Evolutionary conservation across 2,888 invertebrate genomes (phyloP), one percentile per base, ranked within the genome.

Genomic region (Frankliniella intonsa): DNA sequence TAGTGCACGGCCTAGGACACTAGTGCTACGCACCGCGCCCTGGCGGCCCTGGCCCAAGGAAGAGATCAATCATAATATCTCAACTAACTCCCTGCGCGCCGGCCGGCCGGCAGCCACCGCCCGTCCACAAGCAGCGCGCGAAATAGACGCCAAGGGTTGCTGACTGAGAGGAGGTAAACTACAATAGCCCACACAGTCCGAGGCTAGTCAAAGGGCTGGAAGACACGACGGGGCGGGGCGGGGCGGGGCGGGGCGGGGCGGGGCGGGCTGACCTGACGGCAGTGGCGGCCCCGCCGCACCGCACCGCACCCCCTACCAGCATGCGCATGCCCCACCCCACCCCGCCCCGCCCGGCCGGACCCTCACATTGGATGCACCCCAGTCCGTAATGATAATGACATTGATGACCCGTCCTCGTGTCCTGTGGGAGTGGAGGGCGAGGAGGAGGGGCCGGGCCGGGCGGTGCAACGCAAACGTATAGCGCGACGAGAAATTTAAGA

Each of bases 51-150:
- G 38, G n/a, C 19, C 62, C 62, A 14, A 62, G 62, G 62, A 62
- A 62, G 62, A 62, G 62, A 62, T 62, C 62, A 62, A 62, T 62
- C 62, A 14, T 62, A 17, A 62, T 62, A 62, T 62, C 62, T 62
- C 62, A 11, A 3, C 38, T 38, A 38, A 14, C 62, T 62, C 17
- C 17, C 0, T 7, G 62, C 14, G 62, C 62, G 62, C 19, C 7
- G 62, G 55, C 3, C 14, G 62, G 62, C 19, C 14, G 62, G 14
- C 7, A 10, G n/a, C 7, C n/a, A 17, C 17, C 17, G 19, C 62
- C n/a, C 11, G 62, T 3, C 62, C 55, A 17, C 62, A 19, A 7
- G n/a, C 17, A 17, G 62, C 17, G 62, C n/a, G 17, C 62, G 14
- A 7, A 62, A 62, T 62, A n/a, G 55, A 14, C 17, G 55, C 14